These are phyloP conservation scores for Acrocera orbiculus DNA, from an alignment of 2,888 invertebrate genomes.

Conservation along the genomic window DNA sequence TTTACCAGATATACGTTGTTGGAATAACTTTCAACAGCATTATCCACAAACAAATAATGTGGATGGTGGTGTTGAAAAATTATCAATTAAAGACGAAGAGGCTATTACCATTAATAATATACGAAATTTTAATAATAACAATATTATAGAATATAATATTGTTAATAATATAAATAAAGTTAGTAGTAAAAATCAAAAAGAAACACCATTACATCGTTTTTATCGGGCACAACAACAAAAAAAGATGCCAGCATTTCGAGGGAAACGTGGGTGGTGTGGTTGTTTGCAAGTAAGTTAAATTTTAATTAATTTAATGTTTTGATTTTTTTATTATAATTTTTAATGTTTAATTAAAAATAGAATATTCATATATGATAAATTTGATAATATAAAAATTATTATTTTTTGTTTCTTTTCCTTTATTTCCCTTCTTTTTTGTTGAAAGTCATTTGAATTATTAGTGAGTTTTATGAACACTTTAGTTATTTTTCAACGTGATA, in stretches of 20 bases:
- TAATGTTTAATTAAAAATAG: no score
- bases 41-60: not conserved
- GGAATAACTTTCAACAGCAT: conserved; percentile 22
- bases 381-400: no score
- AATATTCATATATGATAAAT: no score
- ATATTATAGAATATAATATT: conserved; percentile 28
- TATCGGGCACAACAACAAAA: conserved; percentile 30
- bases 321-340: no score
- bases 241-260: conserved; percentile 45
- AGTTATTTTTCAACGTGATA: no score
- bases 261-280: conserved; percentile 53
- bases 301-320: no score
- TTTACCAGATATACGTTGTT: conserved; percentile 38
- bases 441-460: no score
- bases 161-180: conserved; percentile 14
- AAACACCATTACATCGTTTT: conserved; percentile 30
- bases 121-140: conserved; percentile 23
- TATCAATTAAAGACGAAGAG: conserved; percentile 4
- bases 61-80: conserved; percentile 1
- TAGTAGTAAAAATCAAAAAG: conserved; percentile 14
- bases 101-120: conserved; percentile 7
- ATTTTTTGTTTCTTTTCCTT: no score
- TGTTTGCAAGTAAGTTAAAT: conserved; percentile 53
- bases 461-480: no score
- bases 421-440: no score